Base-by-base conservation (phyloP, 2,888 invertebrate genomes). In the Rhingia rostrata region DNA sequence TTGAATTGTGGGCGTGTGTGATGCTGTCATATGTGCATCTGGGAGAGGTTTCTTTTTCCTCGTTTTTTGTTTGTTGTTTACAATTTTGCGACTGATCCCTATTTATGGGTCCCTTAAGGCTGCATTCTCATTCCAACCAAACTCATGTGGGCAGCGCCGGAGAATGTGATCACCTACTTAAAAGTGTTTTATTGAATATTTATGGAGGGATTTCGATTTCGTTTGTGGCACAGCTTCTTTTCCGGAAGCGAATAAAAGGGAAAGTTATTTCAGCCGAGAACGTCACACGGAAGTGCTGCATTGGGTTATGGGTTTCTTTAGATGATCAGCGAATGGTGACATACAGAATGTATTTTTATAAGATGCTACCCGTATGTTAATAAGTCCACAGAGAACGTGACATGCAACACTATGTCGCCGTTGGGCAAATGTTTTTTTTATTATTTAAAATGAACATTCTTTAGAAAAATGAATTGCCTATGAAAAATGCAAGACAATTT, bases 111-210 rank as follows among this genome's bases (percentile, higher is more conserved):
- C 78, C 73, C 83, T 79, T 78, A 14, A 73, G 73, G 49, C 22
- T 22, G 22, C 73, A 73, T 77, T 82, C 66, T 14, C 37, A 35
- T 37, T 56, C 35, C 39, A 12, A 56, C 9, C 33, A 49, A 7
- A 22, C 45, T 39, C 41, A 73, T 78, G 78, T 74, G 73, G 78
- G 78, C 37, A 7, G 30, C 49, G 75, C 6, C 37, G 12, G 49
- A 30, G 73, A 69, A 77, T 82, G 54, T 67, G 70, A 75, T 78
- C 83, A 83, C 61, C 77, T 83, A 78, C 67, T 67, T 75, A 54
- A 53, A 43, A 41, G 43, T 51, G 51, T 70, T 75, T 81, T 51
- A 70, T 70, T 81, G 45, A 75, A 75, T 82, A 82, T 82, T 75
- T 82, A 77, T 77, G 60, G 41, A 53, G n/a, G 41, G 63, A 45